Evolutionary conservation across 2,888 invertebrate genomes (phyloP).

Genomic region (Macrophya alboannulata): DNA sequence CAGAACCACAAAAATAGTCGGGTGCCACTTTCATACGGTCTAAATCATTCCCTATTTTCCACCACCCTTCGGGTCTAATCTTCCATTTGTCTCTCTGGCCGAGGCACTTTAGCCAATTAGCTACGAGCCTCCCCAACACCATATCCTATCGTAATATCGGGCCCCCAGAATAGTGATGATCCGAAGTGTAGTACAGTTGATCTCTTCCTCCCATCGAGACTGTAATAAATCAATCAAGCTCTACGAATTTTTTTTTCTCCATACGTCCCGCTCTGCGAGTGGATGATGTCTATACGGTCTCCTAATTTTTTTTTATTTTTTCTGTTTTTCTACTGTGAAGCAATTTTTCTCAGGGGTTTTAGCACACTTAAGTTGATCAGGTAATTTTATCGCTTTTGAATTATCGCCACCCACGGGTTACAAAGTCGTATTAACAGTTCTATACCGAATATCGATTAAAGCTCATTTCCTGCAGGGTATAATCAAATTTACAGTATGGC

Average conservation of each 20-base stretch:
- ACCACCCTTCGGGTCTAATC: constrained; percentile 43
- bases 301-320: not conserved
- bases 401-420: not conserved
- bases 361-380: not conserved
- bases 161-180: constrained; percentile 14
- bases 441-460: not conserved
- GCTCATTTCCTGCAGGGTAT: not conserved
- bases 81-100: constrained; percentile 51
- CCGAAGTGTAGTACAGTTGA: not conserved
- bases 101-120: constrained; percentile 57
- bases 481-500: not conserved
- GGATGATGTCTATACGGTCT: not conserved
- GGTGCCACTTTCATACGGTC: constrained; percentile 33
- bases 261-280: not conserved
- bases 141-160: constrained; percentile 14
- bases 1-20: not conserved
- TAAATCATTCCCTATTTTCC: constrained; percentile 44
- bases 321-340: not conserved
- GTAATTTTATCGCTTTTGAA: constrained; percentile 3
- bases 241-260: constrained; percentile 32
- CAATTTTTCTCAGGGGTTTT: not conserved
- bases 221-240: constrained; percentile 56
- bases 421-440: not conserved
- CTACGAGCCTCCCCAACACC: constrained; percentile 28
- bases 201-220: not conserved